A percentile compares a stretch with the other conserved stretches of the same genome.
phyloP scores from a whole-genome alignment of 1,140 invertebrate genomes.

The Aleiodes sp. region DNA sequence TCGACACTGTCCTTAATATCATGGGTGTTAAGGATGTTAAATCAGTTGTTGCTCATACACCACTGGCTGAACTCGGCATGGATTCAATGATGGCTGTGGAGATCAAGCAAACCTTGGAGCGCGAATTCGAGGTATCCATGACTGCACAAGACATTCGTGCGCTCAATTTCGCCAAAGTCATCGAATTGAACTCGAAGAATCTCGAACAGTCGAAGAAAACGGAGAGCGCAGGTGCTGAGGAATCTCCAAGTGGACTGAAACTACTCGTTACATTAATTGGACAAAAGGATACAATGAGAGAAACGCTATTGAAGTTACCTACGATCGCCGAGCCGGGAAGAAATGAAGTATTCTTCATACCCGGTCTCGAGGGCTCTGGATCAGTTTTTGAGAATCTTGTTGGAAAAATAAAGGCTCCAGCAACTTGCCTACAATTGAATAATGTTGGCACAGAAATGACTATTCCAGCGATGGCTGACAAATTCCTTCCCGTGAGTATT shows the following conservation, averaged over 20 bases:
- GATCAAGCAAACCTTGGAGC: conserved; percentile 80
- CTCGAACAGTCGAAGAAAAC: conserved; percentile 37
- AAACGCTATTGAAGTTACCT: conserved; percentile 40
- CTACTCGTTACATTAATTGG: not conserved
- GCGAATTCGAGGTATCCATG: conserved; percentile 76
- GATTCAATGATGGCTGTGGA: conserved; percentile 86
- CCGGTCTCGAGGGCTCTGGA: conserved; percentile 71
- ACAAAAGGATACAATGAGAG: not conserved
- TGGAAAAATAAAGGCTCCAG: conserved; percentile 64
- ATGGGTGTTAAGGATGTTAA: conserved; percentile 66
- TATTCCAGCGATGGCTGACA: conserved; percentile 37
- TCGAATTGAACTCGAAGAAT: conserved; percentile 56
- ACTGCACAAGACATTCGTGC: conserved; percentile 76
- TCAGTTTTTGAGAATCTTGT: conserved; percentile 62
- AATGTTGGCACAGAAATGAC: conserved; percentile 27
- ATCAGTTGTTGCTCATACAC: conserved; percentile 70
- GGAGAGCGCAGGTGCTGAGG: too few species aligned
- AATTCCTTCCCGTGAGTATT: conserved; percentile 38
- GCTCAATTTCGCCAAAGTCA: conserved; percentile 69
- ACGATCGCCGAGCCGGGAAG: conserved; percentile 38
- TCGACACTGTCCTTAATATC: conserved; percentile 65
- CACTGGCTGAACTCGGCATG: conserved; percentile 81
- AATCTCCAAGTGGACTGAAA: not conserved
- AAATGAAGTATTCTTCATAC: conserved; percentile 68
- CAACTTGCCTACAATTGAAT: conserved; percentile 69